Evolutionary conservation across 2,797 vertebrate species (phyloP).

Genomic region (Xerus rutilus): DNA sequence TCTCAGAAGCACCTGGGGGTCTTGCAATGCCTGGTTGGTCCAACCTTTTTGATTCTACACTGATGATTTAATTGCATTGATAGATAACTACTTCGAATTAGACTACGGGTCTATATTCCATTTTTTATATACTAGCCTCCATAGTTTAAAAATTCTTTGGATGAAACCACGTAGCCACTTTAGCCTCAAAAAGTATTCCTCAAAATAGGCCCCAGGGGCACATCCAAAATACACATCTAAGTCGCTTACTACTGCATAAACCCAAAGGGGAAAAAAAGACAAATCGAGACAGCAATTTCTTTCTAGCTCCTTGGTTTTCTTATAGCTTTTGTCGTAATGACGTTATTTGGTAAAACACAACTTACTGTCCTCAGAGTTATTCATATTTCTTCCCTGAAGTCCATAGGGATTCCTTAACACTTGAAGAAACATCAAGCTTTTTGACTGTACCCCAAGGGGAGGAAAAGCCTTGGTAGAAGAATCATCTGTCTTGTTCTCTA

Average conservation of each 20-base stretch:
- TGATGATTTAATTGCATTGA: not conserved
- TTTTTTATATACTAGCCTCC: not conserved
- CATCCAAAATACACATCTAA: not conserved
- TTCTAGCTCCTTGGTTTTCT: conserved; percentile 58
- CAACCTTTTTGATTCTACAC: not conserved
- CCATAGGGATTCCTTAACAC: conserved; percentile 32
- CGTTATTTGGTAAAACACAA: conserved; percentile 60
- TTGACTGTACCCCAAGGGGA: not conserved
- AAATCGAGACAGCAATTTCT: conserved; percentile 11
- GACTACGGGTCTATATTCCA: not conserved
- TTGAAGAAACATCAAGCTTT: conserved; percentile 44
- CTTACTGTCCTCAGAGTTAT: conserved; percentile 38
- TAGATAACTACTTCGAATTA: not conserved
- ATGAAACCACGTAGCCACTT: conserved; percentile 53
- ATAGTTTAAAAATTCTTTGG: conserved; percentile 55
- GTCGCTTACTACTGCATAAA: conserved; percentile 8
- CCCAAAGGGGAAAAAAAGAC: not conserved
- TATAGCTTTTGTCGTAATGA: conserved; percentile 42
- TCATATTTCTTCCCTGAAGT: not conserved
- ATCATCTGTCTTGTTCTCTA: not conserved
- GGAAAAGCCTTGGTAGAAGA: conserved; percentile 1
- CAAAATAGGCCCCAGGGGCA: conserved; percentile 9
- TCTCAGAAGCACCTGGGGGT: not conserved
- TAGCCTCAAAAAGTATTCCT: conserved; percentile 61
- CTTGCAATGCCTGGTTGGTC: not conserved